phyloP scores from a whole-genome alignment of 1,140 invertebrate species.

The Magallana gigas region DNA sequence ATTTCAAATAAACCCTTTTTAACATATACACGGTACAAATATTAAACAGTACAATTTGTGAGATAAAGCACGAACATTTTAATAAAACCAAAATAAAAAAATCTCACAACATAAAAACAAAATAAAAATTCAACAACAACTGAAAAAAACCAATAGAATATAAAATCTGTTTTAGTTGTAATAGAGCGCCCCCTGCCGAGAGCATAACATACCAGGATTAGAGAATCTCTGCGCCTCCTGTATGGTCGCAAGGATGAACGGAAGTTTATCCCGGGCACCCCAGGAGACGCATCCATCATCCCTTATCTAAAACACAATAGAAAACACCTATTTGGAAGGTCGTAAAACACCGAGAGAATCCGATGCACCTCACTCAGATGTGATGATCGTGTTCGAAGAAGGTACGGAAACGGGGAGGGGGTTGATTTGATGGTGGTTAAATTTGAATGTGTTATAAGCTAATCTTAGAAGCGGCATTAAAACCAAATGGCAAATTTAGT shows the following conservation, averaged over 20 bases:
- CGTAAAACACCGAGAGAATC: background rate
- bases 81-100: background rate
- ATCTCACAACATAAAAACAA: background rate
- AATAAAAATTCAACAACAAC: background rate
- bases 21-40: background rate
- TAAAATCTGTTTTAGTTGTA: background rate
- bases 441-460: too few species aligned
- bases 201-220: constrained; percentile 37
- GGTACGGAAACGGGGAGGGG: too few species aligned
- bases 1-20: background rate
- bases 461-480: too few species aligned
- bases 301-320: constrained; percentile 5
- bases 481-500: too few species aligned
- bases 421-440: too few species aligned
- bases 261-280: constrained; percentile 33
- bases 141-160: background rate
- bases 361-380: background rate
- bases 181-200: background rate
- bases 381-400: too few species aligned
- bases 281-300: constrained; percentile 34
- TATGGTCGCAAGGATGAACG: constrained; percentile 39
- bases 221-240: constrained; percentile 39
- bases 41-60: constrained; percentile 6
- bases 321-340: background rate
- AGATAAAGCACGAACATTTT: background rate